A percentile compares a stretch with the other conserved stretches of the same genome.
Evolutionary conservation across 2,888 invertebrate genomes (phyloP).

Genomic region (Rotaria magnacalcarata): DNA sequence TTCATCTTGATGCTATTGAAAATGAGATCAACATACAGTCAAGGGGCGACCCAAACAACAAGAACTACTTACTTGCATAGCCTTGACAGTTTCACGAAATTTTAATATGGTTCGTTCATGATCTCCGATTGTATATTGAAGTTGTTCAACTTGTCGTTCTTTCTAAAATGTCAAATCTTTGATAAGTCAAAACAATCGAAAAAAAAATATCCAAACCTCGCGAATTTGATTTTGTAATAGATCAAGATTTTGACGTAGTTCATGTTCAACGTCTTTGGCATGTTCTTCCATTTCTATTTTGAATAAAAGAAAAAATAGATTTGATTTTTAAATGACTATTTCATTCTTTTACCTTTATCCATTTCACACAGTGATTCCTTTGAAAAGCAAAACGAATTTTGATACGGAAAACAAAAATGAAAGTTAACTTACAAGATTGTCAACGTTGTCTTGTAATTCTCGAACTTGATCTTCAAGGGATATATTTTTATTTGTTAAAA

Average conservation of each 20-base stretch:
- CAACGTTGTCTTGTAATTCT: constrained; percentile 81
- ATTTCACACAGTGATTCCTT: constrained; percentile 70
- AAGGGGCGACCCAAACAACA: not conserved
- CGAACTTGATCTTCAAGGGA: constrained; percentile 83
- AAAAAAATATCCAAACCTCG: constrained; percentile 64
- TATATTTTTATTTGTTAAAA: constrained; percentile 86
- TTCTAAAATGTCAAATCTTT: constrained; percentile 62
- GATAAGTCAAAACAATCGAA: not conserved
- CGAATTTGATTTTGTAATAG: constrained; percentile 76
- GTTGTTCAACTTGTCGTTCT: constrained; percentile 71
- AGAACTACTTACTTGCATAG: constrained; percentile 64
- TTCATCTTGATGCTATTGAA: not conserved
- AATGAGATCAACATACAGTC: no score
- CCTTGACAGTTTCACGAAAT: constrained; percentile 73
- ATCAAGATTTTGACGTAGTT: constrained; percentile 90
- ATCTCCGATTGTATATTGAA: constrained; percentile 83
- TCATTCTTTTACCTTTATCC: constrained; percentile 67
- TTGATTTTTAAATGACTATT: not conserved
- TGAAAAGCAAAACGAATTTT: not conserved
- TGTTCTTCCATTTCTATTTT: constrained; percentile 58
- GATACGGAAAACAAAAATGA: not conserved
- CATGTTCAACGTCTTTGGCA: constrained; percentile 84
- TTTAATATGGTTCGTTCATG: constrained; percentile 86
- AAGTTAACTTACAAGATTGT: constrained; percentile 73
- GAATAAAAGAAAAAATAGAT: not conserved